Percentiles rank a stretch among this genome's conserved stretches.
Conservation (phyloP, 2,113 vertebrate species). For the Canis aureus region DNA sequence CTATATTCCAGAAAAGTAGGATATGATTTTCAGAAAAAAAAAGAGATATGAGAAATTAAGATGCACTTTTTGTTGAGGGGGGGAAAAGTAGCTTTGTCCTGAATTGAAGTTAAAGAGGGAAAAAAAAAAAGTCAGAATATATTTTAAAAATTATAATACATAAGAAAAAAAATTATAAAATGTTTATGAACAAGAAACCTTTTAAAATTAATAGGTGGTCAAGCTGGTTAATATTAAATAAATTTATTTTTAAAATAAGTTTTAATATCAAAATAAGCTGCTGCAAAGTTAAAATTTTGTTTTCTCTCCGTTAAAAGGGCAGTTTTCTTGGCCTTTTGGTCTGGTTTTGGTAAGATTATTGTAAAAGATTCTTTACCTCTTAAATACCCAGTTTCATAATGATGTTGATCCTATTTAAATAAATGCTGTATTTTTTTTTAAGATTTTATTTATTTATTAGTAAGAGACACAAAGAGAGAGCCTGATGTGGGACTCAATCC, state of each 20-base stretch:
- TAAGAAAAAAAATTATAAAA: not conserved
- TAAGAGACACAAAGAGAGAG: too few relatives aligned
- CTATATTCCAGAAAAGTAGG: not conserved
- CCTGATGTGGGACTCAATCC: too few relatives aligned
- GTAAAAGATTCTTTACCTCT: not conserved
- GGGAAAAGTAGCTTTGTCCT: not conserved
- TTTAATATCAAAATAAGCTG: not conserved
- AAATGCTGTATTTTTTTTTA: not conserved
- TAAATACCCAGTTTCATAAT: not conserved
- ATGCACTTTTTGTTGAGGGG: not conserved
- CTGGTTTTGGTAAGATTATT: not conserved
- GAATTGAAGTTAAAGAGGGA: not conserved
- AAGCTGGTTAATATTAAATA: not conserved
- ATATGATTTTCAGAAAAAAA: not conserved
- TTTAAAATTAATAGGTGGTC: not conserved
- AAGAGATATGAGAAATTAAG: not conserved
- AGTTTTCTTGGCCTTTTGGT: not conserved
- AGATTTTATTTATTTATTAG: too few relatives aligned
- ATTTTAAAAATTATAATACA: too few relatives aligned
- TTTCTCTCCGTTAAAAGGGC: not conserved
- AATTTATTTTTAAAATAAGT: not conserved
- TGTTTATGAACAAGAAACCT: not conserved
- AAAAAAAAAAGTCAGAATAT: not conserved
- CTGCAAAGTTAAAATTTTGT: not conserved
- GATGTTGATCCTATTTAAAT: not conserved